phyloP scores from a whole-genome alignment of 2,888 invertebrate species.

The Oconnorella tubifera region DNA sequence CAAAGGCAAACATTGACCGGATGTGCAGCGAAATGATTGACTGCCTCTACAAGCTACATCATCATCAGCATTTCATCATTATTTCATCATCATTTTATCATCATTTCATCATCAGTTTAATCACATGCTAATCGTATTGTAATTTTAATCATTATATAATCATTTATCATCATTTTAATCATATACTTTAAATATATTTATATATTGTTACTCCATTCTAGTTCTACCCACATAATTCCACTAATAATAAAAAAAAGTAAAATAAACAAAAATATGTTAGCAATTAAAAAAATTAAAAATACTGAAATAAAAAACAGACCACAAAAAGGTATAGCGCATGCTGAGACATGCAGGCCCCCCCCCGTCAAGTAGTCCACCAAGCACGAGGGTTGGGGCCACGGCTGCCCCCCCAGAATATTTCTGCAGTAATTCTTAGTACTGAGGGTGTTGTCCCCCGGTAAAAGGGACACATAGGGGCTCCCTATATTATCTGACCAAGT shows the following conservation, averaged over 20 bases:
- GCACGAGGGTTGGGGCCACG: constrained; percentile 2
- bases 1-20: not conserved
- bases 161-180: too few relatives aligned
- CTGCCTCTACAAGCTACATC: too few relatives aligned
- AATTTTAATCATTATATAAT: too few relatives aligned
- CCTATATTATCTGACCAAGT: not conserved
- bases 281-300: not conserved
- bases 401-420: not conserved
- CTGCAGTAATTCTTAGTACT: not conserved
- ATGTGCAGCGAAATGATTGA: not conserved
- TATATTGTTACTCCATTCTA: too few relatives aligned
- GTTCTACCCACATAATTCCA: too few relatives aligned
- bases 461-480: not conserved
- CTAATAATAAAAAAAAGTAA: too few relatives aligned
- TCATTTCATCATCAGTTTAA: too few relatives aligned
- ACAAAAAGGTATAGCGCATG: not conserved
- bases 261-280: too few relatives aligned
- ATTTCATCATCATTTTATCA: too few relatives aligned
- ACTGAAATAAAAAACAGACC: not conserved
- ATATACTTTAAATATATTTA: too few relatives aligned
- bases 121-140: too few relatives aligned
- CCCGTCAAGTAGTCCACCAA: not conserved
- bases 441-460: not conserved
- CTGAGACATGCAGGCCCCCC: not conserved
- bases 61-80: too few relatives aligned